Evolutionary conservation across 2,888 invertebrate genomes (phyloP).

Genomic region (Pedicia rivosa): DNA sequence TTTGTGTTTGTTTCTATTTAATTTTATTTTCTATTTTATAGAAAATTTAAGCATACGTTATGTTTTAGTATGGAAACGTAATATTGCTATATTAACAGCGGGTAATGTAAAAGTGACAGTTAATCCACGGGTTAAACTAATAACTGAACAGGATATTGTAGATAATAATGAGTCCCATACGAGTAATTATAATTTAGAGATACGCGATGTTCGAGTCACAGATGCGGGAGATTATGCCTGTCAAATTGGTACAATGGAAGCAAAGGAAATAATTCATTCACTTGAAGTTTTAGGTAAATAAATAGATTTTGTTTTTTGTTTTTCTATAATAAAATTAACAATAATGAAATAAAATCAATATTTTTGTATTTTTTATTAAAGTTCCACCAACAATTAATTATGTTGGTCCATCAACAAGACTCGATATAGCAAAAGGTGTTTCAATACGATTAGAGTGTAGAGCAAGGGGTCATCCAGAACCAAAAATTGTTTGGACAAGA

Average conservation of each 20-base stretch:
- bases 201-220: slow-evolving; percentile 32
- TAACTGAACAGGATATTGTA: slow-evolving; percentile 22
- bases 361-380: no score
- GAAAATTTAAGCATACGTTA: no score
- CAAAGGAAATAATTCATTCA: slow-evolving; percentile 35
- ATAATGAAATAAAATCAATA: no score
- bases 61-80: slow-evolving; percentile 35
- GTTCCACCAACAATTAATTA: slow-evolving; percentile 38
- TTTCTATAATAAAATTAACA: no score
- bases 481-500: slow-evolving; percentile 36
- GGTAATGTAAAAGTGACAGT: slow-evolving; percentile 35
- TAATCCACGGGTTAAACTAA: slow-evolving; percentile 33
- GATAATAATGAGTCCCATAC: slow-evolving; percentile 13
- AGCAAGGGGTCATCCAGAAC: slow-evolving; percentile 36
- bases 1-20: no score
- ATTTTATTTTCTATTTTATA: no score
- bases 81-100: slow-evolving; percentile 35
- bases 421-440: slow-evolving; percentile 37
- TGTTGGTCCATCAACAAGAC: slow-evolving; percentile 33
- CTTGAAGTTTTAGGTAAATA: slow-evolving; percentile 36
- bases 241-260: slow-evolving; percentile 33
- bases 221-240: slow-evolving; percentile 40
- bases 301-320: no score
- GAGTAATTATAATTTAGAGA: slow-evolving; percentile 34
- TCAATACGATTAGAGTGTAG: slow-evolving; percentile 35